These are phyloP conservation scores for Vicugna pacos DNA, from an alignment of 2,113 vertebrate species.

Conservation along the genomic window DNA sequence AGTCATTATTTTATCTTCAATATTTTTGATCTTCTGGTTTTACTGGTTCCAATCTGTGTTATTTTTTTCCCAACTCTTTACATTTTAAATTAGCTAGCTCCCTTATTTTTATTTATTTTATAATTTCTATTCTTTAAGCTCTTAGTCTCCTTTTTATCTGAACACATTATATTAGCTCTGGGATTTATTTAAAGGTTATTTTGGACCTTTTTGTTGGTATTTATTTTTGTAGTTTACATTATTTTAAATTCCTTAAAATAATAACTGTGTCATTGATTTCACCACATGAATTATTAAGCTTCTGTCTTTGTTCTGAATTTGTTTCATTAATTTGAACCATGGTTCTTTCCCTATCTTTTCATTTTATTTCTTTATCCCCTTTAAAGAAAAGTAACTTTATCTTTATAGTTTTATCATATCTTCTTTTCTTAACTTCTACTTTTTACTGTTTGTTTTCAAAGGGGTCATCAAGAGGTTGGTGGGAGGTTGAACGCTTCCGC, in stretches of 20 bases:
- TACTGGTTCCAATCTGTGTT: not conserved
- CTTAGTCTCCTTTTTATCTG: not conserved
- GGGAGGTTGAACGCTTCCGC: not conserved
- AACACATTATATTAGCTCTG: not conserved
- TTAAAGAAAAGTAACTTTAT: not conserved
- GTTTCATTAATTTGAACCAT: not conserved
- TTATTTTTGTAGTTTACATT: conserved; percentile 1
- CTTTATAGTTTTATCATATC: not conserved
- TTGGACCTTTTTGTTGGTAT: not conserved
- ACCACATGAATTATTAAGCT: not conserved
- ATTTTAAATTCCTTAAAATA: conserved; percentile 21
- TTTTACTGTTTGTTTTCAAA: not conserved
- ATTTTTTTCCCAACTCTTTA: not conserved
- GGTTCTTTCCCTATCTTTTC: not conserved
- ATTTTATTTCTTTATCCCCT: not conserved
- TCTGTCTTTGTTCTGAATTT: not conserved
- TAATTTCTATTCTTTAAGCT: conserved; percentile 13
- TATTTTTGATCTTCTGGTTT: conserved; percentile 12
- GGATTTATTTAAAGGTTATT: conserved; percentile 19
- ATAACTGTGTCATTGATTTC: not conserved
- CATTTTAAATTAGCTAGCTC: conserved; percentile 42
- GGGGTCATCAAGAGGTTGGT: not conserved
- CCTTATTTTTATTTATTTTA: conserved; percentile 34
- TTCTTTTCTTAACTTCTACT: conserved; percentile 3
- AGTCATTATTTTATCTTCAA: not conserved